A percentile compares a stretch with the other conserved stretches of the same genome.
Evolutionary conservation across 1,140 invertebrate genomes (phyloP).

Genomic region (Cecropterus lyciades): DNA sequence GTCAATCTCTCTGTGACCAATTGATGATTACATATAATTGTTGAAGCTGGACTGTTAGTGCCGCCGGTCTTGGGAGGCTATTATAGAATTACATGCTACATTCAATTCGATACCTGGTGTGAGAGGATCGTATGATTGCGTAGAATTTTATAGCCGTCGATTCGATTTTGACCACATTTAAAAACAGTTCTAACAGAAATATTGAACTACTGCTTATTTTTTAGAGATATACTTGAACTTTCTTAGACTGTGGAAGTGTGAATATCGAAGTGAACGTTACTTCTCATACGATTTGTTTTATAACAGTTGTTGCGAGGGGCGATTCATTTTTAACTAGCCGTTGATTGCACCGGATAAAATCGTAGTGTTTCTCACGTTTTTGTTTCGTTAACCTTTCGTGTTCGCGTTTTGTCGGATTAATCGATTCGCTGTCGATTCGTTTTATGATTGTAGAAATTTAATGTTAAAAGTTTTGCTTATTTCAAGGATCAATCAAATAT

Average conservation of each 20-base stretch:
- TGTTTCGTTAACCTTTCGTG: conserved; percentile 70
- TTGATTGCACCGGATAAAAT: conserved; percentile 64
- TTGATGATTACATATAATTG: conserved; percentile 74
- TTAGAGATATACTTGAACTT: conserved; percentile 21
- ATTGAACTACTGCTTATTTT: conserved; percentile 44
- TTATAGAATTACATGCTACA: conserved; percentile 77
- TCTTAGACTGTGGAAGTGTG: conserved; percentile 50
- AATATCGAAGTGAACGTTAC: conserved; percentile 42
- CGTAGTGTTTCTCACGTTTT: conserved; percentile 76
- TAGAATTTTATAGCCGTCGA: conserved; percentile 63
- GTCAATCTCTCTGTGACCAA: conserved; percentile 67
- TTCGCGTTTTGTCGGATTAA: conserved; percentile 66
- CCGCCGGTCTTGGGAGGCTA: conserved; percentile 75
- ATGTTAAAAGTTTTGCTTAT: conserved; percentile 38
- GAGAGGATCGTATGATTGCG: conserved; percentile 47
- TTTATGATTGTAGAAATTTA: conserved; percentile 54
- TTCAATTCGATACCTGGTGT: conserved; percentile 65
- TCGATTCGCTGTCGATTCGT: conserved; percentile 62
- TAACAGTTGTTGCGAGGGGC: conserved; percentile 62
- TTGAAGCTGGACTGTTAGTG: conserved; percentile 63
- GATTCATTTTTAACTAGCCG: conserved; percentile 77
- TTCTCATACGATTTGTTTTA: conserved; percentile 74
- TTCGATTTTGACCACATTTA: conserved; percentile 57
- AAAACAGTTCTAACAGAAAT: conserved; percentile 30
- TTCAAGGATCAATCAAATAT: conserved; percentile 40